phyloP scores from a whole-genome alignment of 2,797 vertebrate genomes.

The Cyprinodon diabolis region DNA sequence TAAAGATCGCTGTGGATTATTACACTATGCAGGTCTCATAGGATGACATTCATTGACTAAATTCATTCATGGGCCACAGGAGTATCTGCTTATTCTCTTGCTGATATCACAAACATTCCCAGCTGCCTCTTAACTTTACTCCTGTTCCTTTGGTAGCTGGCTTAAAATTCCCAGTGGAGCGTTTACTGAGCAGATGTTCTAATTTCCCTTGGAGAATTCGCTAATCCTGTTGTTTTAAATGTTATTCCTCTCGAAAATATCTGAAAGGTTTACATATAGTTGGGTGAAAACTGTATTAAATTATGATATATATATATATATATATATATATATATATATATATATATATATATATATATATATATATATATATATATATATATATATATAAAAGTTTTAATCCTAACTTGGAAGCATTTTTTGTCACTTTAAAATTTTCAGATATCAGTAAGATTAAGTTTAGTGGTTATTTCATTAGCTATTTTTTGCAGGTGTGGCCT shows the following conservation, averaged over 20 bases:
- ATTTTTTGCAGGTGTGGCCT: not conserved
- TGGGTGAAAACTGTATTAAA: conserved; percentile 82
- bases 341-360: conserved; percentile 73
- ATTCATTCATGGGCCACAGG: conserved; percentile 67
- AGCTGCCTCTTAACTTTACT: conserved; percentile 85
- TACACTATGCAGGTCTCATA: conserved; percentile 16
- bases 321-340: conserved; percentile 72
- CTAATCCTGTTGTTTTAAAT: conserved; percentile 87
- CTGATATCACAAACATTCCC: conserved; percentile 78
- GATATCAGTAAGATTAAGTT: not conserved
- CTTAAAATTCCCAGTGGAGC: conserved; percentile 89
- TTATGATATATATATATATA: conserved; percentile 72
- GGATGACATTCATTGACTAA: conserved; percentile 50
- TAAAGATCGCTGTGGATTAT: conserved; percentile 15
- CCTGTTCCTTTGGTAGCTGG: conserved; percentile 86
- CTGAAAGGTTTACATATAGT: conserved; percentile 71
- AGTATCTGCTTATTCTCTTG: conserved; percentile 88
- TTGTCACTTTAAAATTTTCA: not conserved
- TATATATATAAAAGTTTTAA: conserved; percentile 57
- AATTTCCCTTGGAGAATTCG: conserved; percentile 86
- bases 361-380: conserved; percentile 70
- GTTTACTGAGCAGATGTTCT: conserved; percentile 91
- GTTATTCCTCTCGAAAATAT: conserved; percentile 89
- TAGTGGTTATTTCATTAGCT: not conserved
- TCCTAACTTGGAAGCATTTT: not conserved